phyloP scores from a whole-genome alignment of 2,888 invertebrate genomes.

The Synanthedon vespiformis region DNA sequence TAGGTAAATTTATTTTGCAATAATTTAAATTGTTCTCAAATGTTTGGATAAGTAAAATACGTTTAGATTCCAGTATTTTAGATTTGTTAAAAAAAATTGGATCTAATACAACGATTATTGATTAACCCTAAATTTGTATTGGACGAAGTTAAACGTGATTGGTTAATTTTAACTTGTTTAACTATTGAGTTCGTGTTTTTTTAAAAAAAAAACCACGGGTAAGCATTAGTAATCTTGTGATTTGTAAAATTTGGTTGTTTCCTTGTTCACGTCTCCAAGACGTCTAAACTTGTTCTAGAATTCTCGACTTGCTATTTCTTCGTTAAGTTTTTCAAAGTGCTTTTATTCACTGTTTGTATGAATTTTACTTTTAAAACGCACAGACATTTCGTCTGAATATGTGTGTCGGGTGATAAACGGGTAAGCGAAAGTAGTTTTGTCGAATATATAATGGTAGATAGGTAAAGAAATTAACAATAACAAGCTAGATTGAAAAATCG shows the following conservation, averaged over 20 bases:
- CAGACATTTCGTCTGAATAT: conserved; percentile 16
- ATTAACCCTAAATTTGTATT: neutral
- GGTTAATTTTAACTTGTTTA: too few species aligned
- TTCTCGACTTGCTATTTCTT: conserved; percentile 7
- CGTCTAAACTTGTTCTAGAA: conserved; percentile 2
- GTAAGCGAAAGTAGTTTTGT: conserved; percentile 46
- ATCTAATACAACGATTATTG: conserved; percentile 53
- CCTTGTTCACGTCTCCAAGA: conserved; percentile 6
- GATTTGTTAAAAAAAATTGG: conserved; percentile 28
- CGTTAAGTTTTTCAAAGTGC: conserved; percentile 7
- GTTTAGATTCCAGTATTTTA: conserved; percentile 7
- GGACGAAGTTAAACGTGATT: neutral
- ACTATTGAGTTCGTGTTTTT: too few species aligned
- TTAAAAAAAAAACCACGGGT: too few species aligned
- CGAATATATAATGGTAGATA: conserved; percentile 54
- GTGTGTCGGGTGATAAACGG: conserved; percentile 63
- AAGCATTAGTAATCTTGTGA: conserved; percentile 21
- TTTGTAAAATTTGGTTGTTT: conserved; percentile 33
- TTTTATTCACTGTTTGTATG: conserved; percentile 14
- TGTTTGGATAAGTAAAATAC: conserved; percentile 8
- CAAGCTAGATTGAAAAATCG: conserved; percentile 46
- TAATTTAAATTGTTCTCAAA: conserved; percentile 10
- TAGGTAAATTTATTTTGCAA: conserved; percentile 12
- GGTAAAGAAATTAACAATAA: conserved; percentile 52
- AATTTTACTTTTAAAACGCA: conserved; percentile 12